Percentiles rank a stretch among this genome's conserved stretches.
These are phyloP conservation scores for Lasioglossum villosulum DNA, from an alignment of 2,888 invertebrate genomes.

Conservation along the genomic window DNA sequence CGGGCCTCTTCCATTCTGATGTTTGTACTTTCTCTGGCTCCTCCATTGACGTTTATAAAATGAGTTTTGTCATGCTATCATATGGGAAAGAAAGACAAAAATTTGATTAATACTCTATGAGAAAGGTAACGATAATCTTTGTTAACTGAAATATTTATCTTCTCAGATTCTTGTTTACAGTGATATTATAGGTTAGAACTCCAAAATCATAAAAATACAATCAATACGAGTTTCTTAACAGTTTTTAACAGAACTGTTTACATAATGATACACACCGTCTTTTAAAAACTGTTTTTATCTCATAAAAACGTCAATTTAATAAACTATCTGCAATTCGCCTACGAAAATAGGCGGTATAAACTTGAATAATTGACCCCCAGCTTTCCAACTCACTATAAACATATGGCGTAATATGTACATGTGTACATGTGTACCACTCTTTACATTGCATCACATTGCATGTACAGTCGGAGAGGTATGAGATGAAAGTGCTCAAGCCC, in stretches of 20 bases:
- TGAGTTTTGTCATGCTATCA: constrained; percentile 35
- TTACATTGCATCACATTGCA: too few relatives aligned
- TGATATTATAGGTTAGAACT: constrained; percentile 29
- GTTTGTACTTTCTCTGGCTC: constrained; percentile 50
- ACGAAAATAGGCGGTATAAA: constrained; percentile 21
- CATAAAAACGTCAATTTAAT: neutral
- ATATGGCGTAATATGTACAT: neutral
- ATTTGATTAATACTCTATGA: neutral
- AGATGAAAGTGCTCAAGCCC: too few relatives aligned
- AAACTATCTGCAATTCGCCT: constrained; percentile 1
- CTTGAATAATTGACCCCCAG: neutral
- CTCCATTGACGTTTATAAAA: constrained; percentile 51
- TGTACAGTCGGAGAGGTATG: too few relatives aligned
- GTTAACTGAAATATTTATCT: neutral
- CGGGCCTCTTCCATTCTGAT: constrained; percentile 86
- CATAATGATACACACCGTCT: too few relatives aligned
- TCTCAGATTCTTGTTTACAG: neutral
- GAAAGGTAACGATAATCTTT: neutral
- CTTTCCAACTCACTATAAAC: neutral
- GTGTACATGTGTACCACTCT: neutral
- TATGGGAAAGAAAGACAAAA: neutral
- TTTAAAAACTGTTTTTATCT: constrained; percentile 4
- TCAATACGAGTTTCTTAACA: neutral
- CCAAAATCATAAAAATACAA: neutral
- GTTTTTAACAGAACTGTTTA: neutral